A percentile compares a stretch with the other conserved stretches of the same genome.
Conservation (phyloP, 1,140 invertebrate genomes). For the Bombyx mandarina region DNA sequence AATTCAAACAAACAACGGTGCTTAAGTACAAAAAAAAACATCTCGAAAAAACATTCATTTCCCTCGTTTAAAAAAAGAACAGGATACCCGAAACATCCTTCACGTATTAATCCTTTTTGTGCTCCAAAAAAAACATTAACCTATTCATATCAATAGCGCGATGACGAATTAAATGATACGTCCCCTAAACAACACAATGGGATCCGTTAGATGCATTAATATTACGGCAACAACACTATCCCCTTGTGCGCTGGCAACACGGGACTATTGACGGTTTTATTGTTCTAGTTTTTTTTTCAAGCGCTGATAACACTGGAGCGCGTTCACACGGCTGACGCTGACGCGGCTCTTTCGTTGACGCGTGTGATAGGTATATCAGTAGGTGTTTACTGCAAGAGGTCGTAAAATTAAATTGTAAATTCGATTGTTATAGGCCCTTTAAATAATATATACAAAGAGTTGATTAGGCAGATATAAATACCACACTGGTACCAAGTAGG, state of each 20-base stretch:
- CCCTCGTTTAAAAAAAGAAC: slow-evolving; percentile 5
- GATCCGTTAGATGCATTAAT: slow-evolving; percentile 54
- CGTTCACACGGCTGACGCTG: too few relatives aligned
- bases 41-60: background rate
- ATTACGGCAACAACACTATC: slow-evolving; percentile 40
- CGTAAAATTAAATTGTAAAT: too few relatives aligned
- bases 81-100: slow-evolving; percentile 15
- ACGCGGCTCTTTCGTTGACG: too few relatives aligned
- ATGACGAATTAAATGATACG: slow-evolving; percentile 28
- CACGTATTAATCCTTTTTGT: slow-evolving; percentile 24
- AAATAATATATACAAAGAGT: too few relatives aligned
- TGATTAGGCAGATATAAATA: too few relatives aligned
- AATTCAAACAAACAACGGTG: too few relatives aligned
- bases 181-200: slow-evolving; percentile 32
- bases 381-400: too few relatives aligned
- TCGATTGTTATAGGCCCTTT: too few relatives aligned
- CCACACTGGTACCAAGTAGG: too few relatives aligned
- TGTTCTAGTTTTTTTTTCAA: slow-evolving; percentile 36
- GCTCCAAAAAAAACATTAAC: slow-evolving; percentile 33
- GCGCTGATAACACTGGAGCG: slow-evolving; percentile 38
- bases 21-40: background rate
- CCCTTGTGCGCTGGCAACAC: slow-evolving; percentile 7
- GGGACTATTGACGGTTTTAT: background rate
- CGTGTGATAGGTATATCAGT: too few relatives aligned
- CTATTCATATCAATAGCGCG: slow-evolving; percentile 28